Evolutionary conservation across 2,888 invertebrate species (phyloP), one percentile per base, ranked within the genome.

Genomic region (Drosophila siamana): DNA sequence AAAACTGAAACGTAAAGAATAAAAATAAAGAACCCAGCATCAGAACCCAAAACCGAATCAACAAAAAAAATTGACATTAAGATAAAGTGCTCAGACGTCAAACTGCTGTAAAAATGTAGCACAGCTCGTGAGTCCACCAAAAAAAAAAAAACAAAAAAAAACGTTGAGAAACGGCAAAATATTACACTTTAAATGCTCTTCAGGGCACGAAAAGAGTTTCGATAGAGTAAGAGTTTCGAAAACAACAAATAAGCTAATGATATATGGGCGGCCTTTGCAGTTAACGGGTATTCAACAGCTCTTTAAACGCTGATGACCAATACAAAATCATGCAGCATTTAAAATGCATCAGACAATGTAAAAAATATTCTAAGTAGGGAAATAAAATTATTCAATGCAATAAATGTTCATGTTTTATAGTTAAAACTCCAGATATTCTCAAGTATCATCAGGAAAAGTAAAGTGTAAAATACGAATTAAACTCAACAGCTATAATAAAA

Each of bases 21-120:
- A 30, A 30, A 19, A 66, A 36, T 22, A 40, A 63, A 60, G 36
- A 51, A 50, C 30, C n/a, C 19, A 22, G 43, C 52, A 48, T 28
- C 66, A 36, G 55, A 71, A 48, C 52, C 62, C 61, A 67, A 33
- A 69, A 40, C 55, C 26, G 51, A 61, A 74, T 15, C 54, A 54
- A 44, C 43, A 55, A 41, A 71, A 69, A 69, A 63, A 69, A 73
- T 64, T 71, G 81, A 84, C 87, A 88, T 86, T 80, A 75, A 84
- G 87, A 86, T 85, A 85, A 89, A 87, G 73, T 74, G 80, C 76
- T 70, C 69, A 69, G 69, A 60, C 73, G 69, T 80, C 75, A 43
- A 62, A 61, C 69, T 69, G 70, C 56, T 84, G 75, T 75, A 47
- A 38, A 51, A 59, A 74, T 59, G 51, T 56, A 57, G 50, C 57